These are phyloP conservation scores for Andinoacara biseriatus DNA, from an alignment of 2,113 vertebrate species.

Conservation along the genomic window DNA sequence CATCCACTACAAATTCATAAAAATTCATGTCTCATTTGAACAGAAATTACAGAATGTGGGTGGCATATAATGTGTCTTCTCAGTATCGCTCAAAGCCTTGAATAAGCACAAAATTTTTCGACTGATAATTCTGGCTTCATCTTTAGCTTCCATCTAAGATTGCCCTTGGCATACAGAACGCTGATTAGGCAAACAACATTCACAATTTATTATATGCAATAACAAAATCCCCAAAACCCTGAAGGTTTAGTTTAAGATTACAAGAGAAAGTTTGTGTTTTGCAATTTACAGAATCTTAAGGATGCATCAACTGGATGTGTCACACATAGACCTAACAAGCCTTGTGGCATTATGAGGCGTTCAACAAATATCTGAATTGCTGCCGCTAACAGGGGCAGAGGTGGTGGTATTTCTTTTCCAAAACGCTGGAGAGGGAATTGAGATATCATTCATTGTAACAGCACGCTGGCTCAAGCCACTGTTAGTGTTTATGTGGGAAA, in stretches of 20 bases:
- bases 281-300: constrained; percentile 41
- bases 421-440: constrained; percentile 74
- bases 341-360: constrained; percentile 53
- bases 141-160: constrained; percentile 5
- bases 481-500: constrained; percentile 72
- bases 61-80: not conserved
- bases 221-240: not conserved
- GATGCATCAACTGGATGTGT: constrained; percentile 46
- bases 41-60: constrained; percentile 15
- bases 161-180: not conserved
- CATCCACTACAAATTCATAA: constrained; percentile 29
- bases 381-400: constrained; percentile 64
- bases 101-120: not conserved
- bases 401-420: constrained; percentile 75
- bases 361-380: constrained; percentile 68
- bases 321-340: constrained; percentile 52
- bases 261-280: constrained; percentile 11
- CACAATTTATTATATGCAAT: constrained; percentile 18
- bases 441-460: constrained; percentile 81
- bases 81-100: constrained; percentile 10
- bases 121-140: not conserved
- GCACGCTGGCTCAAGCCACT: constrained; percentile 73
- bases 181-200: constrained; percentile 8
- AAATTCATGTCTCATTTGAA: constrained; percentile 40
- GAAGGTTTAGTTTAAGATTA: constrained; percentile 29